Base-by-base conservation (phyloP, 1,140 invertebrate species). In the Drosophila auraria region DNA sequence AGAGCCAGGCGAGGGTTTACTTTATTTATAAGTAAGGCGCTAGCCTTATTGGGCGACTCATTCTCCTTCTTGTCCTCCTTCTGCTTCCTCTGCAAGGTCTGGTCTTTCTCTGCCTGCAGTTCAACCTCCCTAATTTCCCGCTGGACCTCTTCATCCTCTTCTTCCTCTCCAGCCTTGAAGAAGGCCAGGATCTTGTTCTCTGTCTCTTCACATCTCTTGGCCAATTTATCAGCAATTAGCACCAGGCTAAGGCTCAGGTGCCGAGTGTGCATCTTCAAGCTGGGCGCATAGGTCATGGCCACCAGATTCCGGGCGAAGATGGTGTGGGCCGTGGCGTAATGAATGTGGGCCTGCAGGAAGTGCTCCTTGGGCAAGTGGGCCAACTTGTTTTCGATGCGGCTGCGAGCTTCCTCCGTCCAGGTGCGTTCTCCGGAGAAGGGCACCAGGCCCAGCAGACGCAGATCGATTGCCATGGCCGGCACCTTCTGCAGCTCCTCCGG, bases 371-470 rank as follows among this genome's bases (percentile, higher is more conserved):
- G 38, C 53, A 65, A 5, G 1, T 15, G 1, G n/a, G 11, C 3
- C 12, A 66, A 8, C 63, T 4, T 47, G 4, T 17, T 0, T 11
- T 17, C 30, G 5, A 45, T 5, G 8, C 2, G 2, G 5, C 5
- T 30, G 14, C 38, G 17, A n/a, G 38, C 20, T 12, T 36, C n/a
- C 3, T 59, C 30, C 0, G 11, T 5, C 63, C 63, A 66, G 17
- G n/a, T n/a, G 30, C 30, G 3, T 3, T 45, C 63, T 2, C 30
- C 15, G 40, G 40, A 6, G 15, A n/a, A 9, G 12, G 63, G 30
- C 12, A 58, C 20, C 20, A 59, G 14, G 27, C 63, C 63, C 17
- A 66, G 6, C 3, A 87, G 30, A 7, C 83, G 79, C n/a, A 87
- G 5, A 54, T 87, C 83, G 0, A 79, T 15, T 6, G 75, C 63